A percentile compares a stretch with the other conserved stretches of the same genome.
Evolutionary conservation across 2,797 vertebrate species (phyloP).

Genomic region (Falco cherrug): DNA sequence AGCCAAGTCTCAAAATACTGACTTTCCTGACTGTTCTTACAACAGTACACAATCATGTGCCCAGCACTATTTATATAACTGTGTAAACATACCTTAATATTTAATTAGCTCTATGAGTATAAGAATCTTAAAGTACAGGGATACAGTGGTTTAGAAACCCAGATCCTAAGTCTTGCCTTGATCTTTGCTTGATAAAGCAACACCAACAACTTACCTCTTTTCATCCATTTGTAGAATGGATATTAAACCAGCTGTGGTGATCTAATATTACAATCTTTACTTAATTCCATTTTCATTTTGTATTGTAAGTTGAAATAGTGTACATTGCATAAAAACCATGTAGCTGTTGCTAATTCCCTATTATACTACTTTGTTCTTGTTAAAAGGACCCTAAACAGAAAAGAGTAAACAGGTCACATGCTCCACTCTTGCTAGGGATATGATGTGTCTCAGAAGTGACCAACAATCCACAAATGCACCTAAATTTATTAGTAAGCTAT

Average conservation of each 20-base stretch:
- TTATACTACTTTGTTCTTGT: neutral
- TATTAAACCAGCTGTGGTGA: neutral
- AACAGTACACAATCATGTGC: neutral
- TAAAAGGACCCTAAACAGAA: neutral
- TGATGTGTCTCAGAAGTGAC: neutral
- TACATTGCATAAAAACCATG: neutral
- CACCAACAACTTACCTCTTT: neutral
- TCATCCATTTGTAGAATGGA: neutral
- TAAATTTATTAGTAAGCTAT: neutral
- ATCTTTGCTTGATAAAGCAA: neutral
- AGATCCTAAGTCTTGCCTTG: neutral
- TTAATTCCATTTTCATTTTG: neutral
- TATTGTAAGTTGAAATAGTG: neutral
- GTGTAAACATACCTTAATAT: neutral
- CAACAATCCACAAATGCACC: neutral
- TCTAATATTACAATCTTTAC: neutral
- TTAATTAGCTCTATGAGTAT: neutral
- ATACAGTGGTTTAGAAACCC: neutral
- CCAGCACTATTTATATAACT: neutral
- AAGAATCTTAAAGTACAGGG: neutral
- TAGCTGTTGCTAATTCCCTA: neutral
- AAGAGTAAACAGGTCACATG: neutral
- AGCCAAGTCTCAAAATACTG: neutral
- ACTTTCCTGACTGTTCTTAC: neutral
- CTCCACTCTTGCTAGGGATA: neutral